phyloP scores from a whole-genome alignment of 30 jellyfish, hydroid and myxozoan species.

The Hydractinia echinata region DNA sequence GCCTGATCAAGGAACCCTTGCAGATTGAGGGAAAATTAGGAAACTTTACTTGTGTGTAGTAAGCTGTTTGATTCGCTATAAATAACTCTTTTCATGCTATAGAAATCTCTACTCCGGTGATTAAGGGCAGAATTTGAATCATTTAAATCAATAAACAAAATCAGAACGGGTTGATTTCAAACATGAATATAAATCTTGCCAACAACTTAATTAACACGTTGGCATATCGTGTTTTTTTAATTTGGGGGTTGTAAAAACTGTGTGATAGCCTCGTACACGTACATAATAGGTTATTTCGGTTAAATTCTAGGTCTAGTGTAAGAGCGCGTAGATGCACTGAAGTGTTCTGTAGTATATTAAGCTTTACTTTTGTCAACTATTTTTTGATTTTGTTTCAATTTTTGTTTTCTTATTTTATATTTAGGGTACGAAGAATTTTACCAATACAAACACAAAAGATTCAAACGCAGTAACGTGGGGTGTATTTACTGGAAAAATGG shows the following conservation, averaged over 20 bases:
- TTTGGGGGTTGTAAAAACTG: too few relatives aligned
- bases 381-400: background rate
- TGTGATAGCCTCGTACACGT: too few relatives aligned
- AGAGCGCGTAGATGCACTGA: background rate
- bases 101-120: background rate
- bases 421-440: slow-evolving; percentile 59
- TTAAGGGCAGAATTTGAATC: too few relatives aligned
- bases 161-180: too few relatives aligned
- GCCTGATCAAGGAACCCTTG: too few relatives aligned
- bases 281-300: too few relatives aligned
- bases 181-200: too few relatives aligned
- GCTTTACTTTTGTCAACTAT: background rate
- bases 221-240: too few relatives aligned
- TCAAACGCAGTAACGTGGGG: slow-evolving; percentile 95
- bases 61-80: background rate
- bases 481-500: slow-evolving; percentile 69
- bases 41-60: background rate
- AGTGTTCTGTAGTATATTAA: background rate
- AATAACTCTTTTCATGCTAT: background rate
- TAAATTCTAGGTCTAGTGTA: too few relatives aligned
- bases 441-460: slow-evolving; percentile 50
- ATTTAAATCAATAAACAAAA: too few relatives aligned
- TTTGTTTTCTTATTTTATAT: background rate
- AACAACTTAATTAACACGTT: too few relatives aligned
- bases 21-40: too few relatives aligned